phyloP scores from a whole-genome alignment of 2,113 vertebrate genomes.

The Sinocyclocheilus maitianheensis region DNA sequence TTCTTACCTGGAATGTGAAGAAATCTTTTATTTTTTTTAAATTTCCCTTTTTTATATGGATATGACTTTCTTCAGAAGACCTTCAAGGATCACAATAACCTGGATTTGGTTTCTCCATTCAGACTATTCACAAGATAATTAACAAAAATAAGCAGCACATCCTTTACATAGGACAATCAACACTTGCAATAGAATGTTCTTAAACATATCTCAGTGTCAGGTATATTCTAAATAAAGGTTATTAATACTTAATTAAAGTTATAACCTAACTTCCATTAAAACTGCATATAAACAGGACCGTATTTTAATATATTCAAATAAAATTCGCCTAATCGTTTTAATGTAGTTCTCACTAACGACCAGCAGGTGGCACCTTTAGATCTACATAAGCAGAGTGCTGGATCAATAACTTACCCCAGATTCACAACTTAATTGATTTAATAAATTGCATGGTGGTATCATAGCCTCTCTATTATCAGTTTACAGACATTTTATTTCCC shows the following conservation, averaged over 20 bases:
- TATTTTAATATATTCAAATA: too few relatives aligned
- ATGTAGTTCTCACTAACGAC: conserved; percentile 31
- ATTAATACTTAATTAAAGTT: background rate
- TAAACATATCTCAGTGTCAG: background rate
- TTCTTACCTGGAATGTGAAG: background rate
- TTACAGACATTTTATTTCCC: conserved; percentile 5
- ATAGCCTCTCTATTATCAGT: background rate
- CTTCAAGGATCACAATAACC: background rate
- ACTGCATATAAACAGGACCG: background rate
- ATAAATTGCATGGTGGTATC: conserved; percentile 26
- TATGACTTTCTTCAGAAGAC: background rate
- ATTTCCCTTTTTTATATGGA: background rate
- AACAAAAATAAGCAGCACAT: background rate
- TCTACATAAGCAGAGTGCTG: conserved; percentile 43
- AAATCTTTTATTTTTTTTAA: background rate
- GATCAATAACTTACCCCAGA: background rate
- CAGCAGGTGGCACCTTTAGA: conserved; percentile 76
- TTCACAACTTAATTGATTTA: conserved; percentile 14
- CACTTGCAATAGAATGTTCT: background rate
- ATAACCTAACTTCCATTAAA: background rate
- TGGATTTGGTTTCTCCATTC: background rate
- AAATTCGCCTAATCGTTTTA: background rate
- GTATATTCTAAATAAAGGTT: background rate
- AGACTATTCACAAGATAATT: background rate
- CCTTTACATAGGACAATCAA: background rate